Evolutionary conservation across 1,140 invertebrate genomes (phyloP).

Genomic region (Scaptomyza hsui): DNA sequence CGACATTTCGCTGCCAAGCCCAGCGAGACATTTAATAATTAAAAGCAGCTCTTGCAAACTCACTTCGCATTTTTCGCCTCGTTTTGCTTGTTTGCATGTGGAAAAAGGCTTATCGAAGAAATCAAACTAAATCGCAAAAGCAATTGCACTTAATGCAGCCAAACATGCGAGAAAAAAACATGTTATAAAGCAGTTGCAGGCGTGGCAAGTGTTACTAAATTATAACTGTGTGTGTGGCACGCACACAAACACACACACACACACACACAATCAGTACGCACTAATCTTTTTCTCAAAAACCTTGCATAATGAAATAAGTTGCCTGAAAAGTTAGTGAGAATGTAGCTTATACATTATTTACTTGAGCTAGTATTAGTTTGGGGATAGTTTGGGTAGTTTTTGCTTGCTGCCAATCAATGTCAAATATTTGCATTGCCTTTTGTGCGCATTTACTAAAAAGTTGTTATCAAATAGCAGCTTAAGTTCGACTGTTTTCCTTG

Average conservation of each 20-base stretch:
- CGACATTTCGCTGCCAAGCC: conserved; percentile 25
- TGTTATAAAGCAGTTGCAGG: not conserved
- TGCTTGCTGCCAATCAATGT: not conserved
- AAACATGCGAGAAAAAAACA: conserved; percentile 58
- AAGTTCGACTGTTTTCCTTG: not conserved
- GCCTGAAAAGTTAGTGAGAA: not conserved
- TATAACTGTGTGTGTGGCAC: conserved; percentile 13
- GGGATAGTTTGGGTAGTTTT: not conserved
- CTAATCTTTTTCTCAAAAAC: conserved; percentile 11
- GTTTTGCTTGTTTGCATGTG: conserved; percentile 61
- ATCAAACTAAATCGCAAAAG: conserved; percentile 54
- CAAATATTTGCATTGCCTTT: not conserved
- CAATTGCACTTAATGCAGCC: conserved; percentile 67
- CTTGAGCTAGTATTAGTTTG: not conserved
- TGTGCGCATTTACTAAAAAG: not conserved
- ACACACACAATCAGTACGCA: conserved; percentile 18
- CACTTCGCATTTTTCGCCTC: not conserved
- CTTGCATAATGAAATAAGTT: conserved; percentile 5
- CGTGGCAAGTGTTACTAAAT: conserved; percentile 34
- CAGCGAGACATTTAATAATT: conserved; percentile 63
- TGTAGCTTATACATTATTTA: not conserved
- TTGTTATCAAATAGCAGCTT: not conserved
- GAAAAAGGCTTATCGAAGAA: conserved; percentile 27
- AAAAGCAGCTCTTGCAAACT: conserved; percentile 38
- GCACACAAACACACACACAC: conserved; percentile 26